Evolutionary conservation across 2,113 vertebrate species (phyloP), one percentile per base, ranked within the genome.

Genomic region (Cnemophilus loriae): DNA sequence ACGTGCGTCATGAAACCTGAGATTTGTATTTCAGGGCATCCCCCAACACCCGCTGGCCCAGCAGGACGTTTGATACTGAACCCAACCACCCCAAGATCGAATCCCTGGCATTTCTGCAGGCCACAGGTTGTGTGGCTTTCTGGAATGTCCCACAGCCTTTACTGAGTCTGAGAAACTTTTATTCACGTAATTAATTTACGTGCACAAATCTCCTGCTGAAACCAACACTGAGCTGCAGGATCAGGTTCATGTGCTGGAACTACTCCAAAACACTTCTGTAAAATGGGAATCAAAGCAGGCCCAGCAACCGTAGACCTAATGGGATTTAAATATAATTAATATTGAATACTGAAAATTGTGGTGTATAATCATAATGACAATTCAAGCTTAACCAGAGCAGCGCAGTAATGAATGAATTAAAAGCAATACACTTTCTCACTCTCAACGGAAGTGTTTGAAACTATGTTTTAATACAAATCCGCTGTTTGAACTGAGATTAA

Each of bases 401-500:
- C 56, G 47, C 46, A 44, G 88, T 82, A 96, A 93, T 87, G 64
- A 63, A 93, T 87, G 61, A 26, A 95, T 92, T 94, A 93, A 83
- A 94, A 94, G 71, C 55, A 80, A 64, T 57, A n/a, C 35, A 57
- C 60, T 92, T 77, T 49, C 68, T 59, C 74, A 71, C 63, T 68
- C 90, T 87, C 86, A 84, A 77, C 1, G 22, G 44, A 91, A 88
- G 18, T n/a, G 44, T 92, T 74, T 90, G 75, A 93, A 90, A 95
- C 22, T 64, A n/a, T 42, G 55, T 41, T 91, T 93, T 84, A 87
- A 81, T 71, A 93, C 49, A 93, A 96, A 96, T 92, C 79, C 90
- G 86, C 50, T 96, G 84, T 96, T 94, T 95, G 90, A 96, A 96
- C 63, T 60, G 32, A 91, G 91, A 96, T 96, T 96, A 96, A 93